phyloP scores from a whole-genome alignment of 1,140 invertebrate species.

The Drosophila biarmipes region DNA sequence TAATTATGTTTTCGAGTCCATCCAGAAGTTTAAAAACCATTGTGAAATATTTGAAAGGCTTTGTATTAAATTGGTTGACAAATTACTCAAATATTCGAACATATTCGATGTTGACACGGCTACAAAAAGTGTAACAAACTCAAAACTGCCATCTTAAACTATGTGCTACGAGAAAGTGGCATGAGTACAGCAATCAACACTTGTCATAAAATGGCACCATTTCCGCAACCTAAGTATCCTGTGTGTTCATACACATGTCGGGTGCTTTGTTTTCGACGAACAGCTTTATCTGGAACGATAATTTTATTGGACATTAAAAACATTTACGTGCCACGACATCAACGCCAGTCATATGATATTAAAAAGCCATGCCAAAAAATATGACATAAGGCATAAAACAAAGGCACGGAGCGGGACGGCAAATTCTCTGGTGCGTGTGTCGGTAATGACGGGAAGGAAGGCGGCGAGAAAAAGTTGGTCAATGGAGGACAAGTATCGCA shows the following conservation, averaged over 20 bases:
- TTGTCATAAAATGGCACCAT: slow-evolving; percentile 28
- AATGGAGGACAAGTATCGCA: slow-evolving; percentile 56
- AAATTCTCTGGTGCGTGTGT: slow-evolving; percentile 51
- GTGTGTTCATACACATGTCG: slow-evolving; percentile 26
- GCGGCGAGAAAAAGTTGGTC: slow-evolving; percentile 48
- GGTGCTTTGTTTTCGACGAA: slow-evolving; percentile 36
- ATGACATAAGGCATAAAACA: slow-evolving; percentile 60
- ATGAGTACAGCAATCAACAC: slow-evolving; percentile 41
- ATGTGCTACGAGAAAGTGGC: background rate
- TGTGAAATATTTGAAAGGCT: too few species aligned
- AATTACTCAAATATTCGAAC: background rate
- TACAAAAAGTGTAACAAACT: too few species aligned
- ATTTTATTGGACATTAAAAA: slow-evolving; percentile 80
- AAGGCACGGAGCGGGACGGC: slow-evolving; percentile 23
- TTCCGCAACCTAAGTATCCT: slow-evolving; percentile 29
- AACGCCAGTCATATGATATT: slow-evolving; percentile 66
- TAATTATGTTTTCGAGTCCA: background rate
- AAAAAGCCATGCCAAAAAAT: slow-evolving; percentile 71
- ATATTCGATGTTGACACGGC: background rate
- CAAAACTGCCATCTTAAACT: background rate
- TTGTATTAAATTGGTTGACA: background rate
- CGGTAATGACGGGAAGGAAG: slow-evolving; percentile 49
- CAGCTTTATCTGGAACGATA: slow-evolving; percentile 69
- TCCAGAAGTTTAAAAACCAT: background rate
- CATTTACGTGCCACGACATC: slow-evolving; percentile 70